These are phyloP conservation scores for Alligator sinensis DNA, from an alignment of 2,113 vertebrate species.

Conservation along the genomic window DNA sequence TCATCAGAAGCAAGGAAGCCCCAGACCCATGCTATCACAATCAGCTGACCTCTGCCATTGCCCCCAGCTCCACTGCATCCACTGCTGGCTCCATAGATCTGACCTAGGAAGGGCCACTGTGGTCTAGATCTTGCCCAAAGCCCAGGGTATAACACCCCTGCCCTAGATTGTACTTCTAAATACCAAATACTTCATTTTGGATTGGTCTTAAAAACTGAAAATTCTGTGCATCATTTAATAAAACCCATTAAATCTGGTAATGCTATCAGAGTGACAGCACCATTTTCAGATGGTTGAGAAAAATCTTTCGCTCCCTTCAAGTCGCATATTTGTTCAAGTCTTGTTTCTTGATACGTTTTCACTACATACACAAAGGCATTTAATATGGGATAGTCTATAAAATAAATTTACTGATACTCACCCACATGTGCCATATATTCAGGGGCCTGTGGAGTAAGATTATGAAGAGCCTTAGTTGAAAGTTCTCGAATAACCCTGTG, in stretches of 20 bases:
- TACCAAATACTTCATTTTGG: background rate
- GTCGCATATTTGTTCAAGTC: background rate
- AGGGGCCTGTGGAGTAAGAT: slow-evolving; percentile 85
- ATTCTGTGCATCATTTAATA: background rate
- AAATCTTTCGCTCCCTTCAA: background rate
- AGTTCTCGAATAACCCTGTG: slow-evolving; percentile 90
- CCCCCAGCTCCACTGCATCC: no score
- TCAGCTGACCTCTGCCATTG: no score
- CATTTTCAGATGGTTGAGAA: background rate
- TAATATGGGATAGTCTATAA: rapidly evolving
- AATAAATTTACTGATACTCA: slow-evolving; percentile 70
- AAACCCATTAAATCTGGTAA: background rate
- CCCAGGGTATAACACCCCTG: no score
- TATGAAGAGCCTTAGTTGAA: slow-evolving; percentile 88
- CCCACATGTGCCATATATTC: slow-evolving; percentile 87
- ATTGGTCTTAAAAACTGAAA: background rate
- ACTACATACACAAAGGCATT: rapidly evolving
- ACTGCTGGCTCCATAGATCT: no score
- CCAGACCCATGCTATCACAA: no score
- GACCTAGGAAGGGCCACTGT: no score
- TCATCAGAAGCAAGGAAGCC: no score
- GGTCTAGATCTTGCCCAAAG: no score
- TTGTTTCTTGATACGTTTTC: background rate
- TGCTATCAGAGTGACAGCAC: background rate
- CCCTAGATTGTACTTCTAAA: background rate